Percentiles rank a stretch among this genome's conserved stretches.
Conservation (phyloP, 2,888 invertebrate genomes). For the Hetaerina titia region DNA sequence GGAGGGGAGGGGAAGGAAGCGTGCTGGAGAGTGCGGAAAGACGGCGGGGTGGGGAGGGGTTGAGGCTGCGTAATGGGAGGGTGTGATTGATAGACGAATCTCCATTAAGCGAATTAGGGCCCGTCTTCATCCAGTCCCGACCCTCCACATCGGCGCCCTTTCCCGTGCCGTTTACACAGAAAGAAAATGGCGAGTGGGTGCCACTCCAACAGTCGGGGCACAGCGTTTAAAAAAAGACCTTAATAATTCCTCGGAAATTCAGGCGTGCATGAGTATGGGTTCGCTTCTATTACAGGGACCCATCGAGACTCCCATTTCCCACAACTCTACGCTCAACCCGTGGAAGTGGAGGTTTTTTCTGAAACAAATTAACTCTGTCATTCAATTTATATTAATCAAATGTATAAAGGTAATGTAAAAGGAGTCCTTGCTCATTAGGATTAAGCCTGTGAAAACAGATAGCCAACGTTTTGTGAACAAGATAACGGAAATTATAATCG, state of each 20-base stretch:
- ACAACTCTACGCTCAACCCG: too few species aligned
- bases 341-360: too few species aligned
- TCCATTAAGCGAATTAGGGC: constrained; percentile 27
- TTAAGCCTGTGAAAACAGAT: too few species aligned
- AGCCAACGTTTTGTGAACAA: too few species aligned
- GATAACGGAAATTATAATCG: too few species aligned
- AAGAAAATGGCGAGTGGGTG: neutral
- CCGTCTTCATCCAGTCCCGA: neutral
- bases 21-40: neutral
- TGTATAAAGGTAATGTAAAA: too few species aligned
- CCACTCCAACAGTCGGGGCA: neutral
- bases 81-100: constrained; percentile 29
- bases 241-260: neutral
- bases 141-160: neutral
- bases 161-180: neutral
- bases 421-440: too few species aligned
- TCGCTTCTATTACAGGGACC: too few species aligned
- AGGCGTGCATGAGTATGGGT: neutral
- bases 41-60: neutral
- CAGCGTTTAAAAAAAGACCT: neutral
- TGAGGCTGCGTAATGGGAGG: neutral
- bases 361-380: too few species aligned
- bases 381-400: too few species aligned
- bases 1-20: neutral
- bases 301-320: too few species aligned